Evolutionary conservation across 2,113 vertebrate species (phyloP).

Genomic region (Lepisosteus osseus): DNA sequence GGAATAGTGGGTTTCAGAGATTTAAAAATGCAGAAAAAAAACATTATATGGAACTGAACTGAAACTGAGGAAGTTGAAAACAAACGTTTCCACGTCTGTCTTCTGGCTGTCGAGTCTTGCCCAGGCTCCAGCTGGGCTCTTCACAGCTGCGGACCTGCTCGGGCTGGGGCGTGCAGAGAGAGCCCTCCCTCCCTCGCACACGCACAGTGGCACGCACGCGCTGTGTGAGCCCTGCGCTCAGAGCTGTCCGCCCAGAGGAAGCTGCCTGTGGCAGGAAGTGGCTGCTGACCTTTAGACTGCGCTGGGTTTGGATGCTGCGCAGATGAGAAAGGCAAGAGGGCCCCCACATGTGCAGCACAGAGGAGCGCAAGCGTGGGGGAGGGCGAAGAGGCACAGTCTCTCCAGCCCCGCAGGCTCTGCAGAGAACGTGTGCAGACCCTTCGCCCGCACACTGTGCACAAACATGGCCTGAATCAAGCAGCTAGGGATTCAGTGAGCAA

Average conservation of each 20-base stretch:
- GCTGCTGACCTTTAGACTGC: slow-evolving; percentile 63
- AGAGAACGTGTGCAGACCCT: no score
- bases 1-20: no score
- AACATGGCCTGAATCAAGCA: no score
- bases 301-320: slow-evolving; percentile 26
- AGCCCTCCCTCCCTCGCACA: not conserved
- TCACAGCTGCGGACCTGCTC: no score
- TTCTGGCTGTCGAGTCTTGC: no score
- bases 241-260: slow-evolving; percentile 58
- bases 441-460: not conserved
- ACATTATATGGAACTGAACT: not conserved
- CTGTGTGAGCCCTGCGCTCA: slow-evolving; percentile 24
- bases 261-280: slow-evolving; percentile 61
- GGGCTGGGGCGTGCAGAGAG: no score
- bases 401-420: not conserved
- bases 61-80: not conserved
- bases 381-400: not conserved
- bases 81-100: no score
- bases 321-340: slow-evolving; percentile 28
- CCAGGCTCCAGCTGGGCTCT: no score
- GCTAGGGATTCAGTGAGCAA: no score
- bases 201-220: not conserved
- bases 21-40: no score
- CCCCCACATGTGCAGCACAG: slow-evolving; percentile 39
- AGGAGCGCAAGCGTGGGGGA: slow-evolving; percentile 12